phyloP scores from a whole-genome alignment of 2,888 invertebrate genomes.

The Drosophila eohydei region DNA sequence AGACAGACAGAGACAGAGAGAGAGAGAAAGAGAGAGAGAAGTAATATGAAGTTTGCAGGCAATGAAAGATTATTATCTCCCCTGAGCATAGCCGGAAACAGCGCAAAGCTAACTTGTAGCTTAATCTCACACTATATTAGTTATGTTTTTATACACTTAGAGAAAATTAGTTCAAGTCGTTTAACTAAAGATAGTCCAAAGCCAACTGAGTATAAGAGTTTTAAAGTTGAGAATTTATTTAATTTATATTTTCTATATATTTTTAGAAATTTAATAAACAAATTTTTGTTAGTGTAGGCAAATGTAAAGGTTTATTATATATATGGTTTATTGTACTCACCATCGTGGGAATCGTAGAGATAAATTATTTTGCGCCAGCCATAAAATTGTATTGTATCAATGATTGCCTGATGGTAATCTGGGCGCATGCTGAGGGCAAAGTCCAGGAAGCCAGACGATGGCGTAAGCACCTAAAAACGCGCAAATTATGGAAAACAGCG shows the following conservation, averaged over 20 bases:
- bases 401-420: constrained; percentile 97
- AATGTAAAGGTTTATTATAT: constrained; percentile 10
- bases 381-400: constrained; percentile 96
- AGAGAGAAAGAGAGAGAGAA: background rate
- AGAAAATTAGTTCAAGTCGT: background rate
- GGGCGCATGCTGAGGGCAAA: constrained; percentile 97
- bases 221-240: background rate
- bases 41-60: background rate
- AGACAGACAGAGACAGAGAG: background rate
- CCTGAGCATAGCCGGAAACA: constrained; percentile 34
- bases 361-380: constrained; percentile 92
- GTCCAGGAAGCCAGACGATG: constrained; percentile 94
- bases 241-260: background rate
- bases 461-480: constrained; percentile 90
- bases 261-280: accelerated
- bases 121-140: constrained; percentile 52
- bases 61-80: constrained; percentile 63
- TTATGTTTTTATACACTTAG: constrained; percentile 14
- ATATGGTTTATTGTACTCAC: constrained; percentile 86
- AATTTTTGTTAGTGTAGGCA: constrained; percentile 3
- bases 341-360: constrained; percentile 91
- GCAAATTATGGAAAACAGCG: constrained; percentile 76
- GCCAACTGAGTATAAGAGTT: background rate
- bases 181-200: no score
- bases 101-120: constrained; percentile 8